Evolutionary conservation across 2,113 vertebrate genomes (phyloP).

Genomic region (Manacus vitellinus): DNA sequence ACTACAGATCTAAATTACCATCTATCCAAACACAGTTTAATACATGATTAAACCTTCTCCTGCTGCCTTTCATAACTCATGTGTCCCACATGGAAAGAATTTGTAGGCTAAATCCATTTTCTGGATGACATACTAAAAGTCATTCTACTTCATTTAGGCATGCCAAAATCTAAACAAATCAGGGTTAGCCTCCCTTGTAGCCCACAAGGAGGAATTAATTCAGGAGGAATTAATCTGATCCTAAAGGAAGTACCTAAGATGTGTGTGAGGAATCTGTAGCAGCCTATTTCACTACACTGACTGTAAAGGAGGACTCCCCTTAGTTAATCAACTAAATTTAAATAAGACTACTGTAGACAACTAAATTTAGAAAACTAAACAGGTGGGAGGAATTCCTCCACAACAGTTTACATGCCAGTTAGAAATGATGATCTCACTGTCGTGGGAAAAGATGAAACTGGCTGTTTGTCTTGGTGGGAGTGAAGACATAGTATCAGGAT

Average conservation of each 20-base stretch:
- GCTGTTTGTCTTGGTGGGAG: not conserved
- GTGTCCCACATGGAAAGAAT: not conserved
- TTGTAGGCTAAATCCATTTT: not conserved
- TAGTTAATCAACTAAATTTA: conserved; percentile 44
- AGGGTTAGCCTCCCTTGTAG: not conserved
- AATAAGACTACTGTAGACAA: conserved; percentile 9
- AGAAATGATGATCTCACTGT: not conserved
- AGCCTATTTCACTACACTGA: not conserved
- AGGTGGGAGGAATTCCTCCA: conserved; percentile 61
- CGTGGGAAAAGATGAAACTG: conserved; percentile 7
- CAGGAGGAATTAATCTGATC: not conserved
- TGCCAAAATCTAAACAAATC: not conserved
- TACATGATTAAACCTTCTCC: not conserved
- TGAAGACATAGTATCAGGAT: not conserved
- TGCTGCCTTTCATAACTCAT: not conserved
- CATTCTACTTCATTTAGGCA: not conserved
- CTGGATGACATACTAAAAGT: not conserved
- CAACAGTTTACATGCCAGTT: conserved; percentile 43
- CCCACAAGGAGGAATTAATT: not conserved
- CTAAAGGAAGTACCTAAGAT: not conserved
- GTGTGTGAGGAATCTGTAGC: not conserved
- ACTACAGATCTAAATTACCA: not conserved
- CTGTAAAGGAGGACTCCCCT: not conserved
- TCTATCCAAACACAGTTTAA: not conserved
- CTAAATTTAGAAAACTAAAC: conserved; percentile 53